Percentiles rank a stretch among this genome's conserved stretches.
Conservation (phyloP, 2,888 invertebrate genomes). For the Pristionchus japonicus region DNA sequence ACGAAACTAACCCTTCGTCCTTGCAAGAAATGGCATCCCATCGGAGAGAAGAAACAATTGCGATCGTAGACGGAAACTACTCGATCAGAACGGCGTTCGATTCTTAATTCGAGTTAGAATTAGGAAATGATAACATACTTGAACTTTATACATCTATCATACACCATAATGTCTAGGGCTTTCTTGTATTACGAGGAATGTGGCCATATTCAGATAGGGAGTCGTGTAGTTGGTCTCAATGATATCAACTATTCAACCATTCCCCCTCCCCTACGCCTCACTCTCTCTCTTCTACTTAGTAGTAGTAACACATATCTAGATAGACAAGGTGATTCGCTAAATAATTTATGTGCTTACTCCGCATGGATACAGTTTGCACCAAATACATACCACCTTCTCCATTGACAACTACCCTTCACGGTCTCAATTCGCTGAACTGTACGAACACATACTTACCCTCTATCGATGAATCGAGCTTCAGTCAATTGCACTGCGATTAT, state of each 20-base stretch:
- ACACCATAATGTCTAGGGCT: neutral
- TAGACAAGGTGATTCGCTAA: neutral
- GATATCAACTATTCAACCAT: neutral
- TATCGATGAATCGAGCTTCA: constrained; percentile 5
- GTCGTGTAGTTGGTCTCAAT: neutral
- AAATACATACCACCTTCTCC: no score
- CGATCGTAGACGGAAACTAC: constrained; percentile 37
- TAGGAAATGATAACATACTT: neutral
- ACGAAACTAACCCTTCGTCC: constrained; percentile 33
- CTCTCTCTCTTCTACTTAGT: neutral
- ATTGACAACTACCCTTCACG: neutral
- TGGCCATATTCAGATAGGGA: neutral
- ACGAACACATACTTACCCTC: neutral
- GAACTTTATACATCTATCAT: neutral
- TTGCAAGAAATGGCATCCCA: constrained; percentile 40
- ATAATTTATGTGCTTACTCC: no score
- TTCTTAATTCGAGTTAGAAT: neutral
- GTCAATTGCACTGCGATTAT: neutral
- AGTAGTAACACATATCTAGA: no score
- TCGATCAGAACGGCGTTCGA: constrained; percentile 4
- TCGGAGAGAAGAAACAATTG: no score
- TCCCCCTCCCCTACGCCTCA: no score
- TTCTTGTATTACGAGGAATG: neutral
- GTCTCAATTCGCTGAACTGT: neutral
- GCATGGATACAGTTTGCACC: neutral